phyloP scores from a whole-genome alignment of 1,140 invertebrate species.

The Heliconius hewitsoni region DNA sequence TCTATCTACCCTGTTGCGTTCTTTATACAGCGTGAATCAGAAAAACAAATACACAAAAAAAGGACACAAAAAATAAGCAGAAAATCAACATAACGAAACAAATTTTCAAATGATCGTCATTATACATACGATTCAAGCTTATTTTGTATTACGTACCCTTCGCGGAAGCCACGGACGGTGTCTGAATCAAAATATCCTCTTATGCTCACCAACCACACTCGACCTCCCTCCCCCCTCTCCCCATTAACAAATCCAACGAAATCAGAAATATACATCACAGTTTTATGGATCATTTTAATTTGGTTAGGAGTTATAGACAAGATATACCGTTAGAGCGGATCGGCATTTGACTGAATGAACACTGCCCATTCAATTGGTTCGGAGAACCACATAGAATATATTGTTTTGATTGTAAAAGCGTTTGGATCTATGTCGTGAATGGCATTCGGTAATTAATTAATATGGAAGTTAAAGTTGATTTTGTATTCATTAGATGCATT shows the following conservation, averaged over 20 bases:
- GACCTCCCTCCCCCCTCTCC: constrained; percentile 38
- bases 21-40: too few species aligned
- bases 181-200: constrained; percentile 59
- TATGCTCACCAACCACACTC: constrained; percentile 35
- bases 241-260: constrained; percentile 29
- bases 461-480: neutral
- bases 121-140: constrained; percentile 42
- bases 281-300: constrained; percentile 29
- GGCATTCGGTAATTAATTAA: constrained; percentile 16
- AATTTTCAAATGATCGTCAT: constrained; percentile 43
- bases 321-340: constrained; percentile 50
- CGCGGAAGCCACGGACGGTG: constrained; percentile 52
- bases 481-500: neutral
- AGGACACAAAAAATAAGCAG: neutral
- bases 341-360: constrained; percentile 55
- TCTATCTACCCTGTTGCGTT: too few species aligned
- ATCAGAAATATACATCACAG: constrained; percentile 14
- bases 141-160: constrained; percentile 53
- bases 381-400: constrained; percentile 44
- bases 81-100: constrained; percentile 19
- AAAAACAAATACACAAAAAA: neutral
- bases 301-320: constrained; percentile 51
- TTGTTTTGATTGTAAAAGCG: constrained; percentile 39
- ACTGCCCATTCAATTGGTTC: constrained; percentile 52
- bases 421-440: constrained; percentile 25